These are phyloP conservation scores for Progne subis DNA, from an alignment of 2,113 vertebrate species.

Conservation along the genomic window DNA sequence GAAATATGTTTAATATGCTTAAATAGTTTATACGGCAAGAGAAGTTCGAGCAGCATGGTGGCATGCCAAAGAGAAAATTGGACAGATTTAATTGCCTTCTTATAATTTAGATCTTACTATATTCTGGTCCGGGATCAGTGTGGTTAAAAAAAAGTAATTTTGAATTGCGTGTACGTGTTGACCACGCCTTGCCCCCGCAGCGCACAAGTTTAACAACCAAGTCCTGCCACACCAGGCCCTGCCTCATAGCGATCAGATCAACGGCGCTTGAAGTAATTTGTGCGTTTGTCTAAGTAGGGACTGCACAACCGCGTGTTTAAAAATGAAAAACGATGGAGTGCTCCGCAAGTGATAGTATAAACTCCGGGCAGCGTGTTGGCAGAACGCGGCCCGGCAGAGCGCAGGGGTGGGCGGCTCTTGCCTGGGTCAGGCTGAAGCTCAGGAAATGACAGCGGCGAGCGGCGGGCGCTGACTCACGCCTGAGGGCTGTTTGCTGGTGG, in stretches of 20 bases:
- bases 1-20: neutral
- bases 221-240: neutral
- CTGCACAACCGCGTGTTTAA: neutral
- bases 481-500: neutral
- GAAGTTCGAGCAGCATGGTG: neutral
- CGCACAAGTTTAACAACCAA: neutral
- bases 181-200: neutral
- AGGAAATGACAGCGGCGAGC: slow-evolving; percentile 13
- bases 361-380: neutral
- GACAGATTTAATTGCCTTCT: neutral
- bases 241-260: neutral
- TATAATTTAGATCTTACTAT: neutral
- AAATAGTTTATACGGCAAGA: neutral
- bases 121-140: neutral
- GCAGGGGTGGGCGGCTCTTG: neutral
- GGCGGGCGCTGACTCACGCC: neutral
- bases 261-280: neutral
- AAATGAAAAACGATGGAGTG: neutral
- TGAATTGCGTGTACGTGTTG: neutral
- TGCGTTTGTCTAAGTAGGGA: neutral
- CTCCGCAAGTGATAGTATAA: neutral
- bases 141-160: neutral
- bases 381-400: neutral
- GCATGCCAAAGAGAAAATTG: neutral
- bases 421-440: neutral